These are phyloP conservation scores for Pontoporia blainvillei DNA, from an alignment of 2,113 vertebrate genomes.

Conservation along the genomic window DNA sequence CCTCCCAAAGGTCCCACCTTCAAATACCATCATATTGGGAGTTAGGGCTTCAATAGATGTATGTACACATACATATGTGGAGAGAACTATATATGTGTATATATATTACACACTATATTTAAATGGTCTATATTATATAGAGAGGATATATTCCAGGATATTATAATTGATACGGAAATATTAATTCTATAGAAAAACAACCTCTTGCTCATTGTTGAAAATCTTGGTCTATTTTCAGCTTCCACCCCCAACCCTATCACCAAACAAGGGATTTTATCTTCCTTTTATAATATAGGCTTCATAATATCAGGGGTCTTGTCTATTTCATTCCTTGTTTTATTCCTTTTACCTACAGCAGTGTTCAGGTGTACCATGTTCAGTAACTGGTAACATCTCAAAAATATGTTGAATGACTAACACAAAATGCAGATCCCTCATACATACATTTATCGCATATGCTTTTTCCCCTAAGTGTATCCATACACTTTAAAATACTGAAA, in stretches of 20 bases:
- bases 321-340: background rate
- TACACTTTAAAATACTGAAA: background rate
- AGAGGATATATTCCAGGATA: background rate
- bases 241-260: background rate
- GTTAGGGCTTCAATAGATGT: background rate
- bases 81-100: background rate
- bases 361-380: background rate
- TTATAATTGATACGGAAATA: background rate
- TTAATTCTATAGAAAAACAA: conserved; percentile 22
- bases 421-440: background rate
- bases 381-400: background rate
- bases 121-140: background rate
- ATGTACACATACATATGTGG: background rate
- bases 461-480: background rate
- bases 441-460: background rate
- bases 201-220: background rate
- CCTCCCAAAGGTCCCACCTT: background rate
- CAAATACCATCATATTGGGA: background rate
- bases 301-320: background rate
- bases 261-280: background rate
- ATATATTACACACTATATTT: background rate
- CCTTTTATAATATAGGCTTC: background rate
- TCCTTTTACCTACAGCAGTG: background rate
- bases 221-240: background rate
- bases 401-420: background rate